Conservation (phyloP, 2,888 invertebrate genomes). For the Apotomis capreana region DNA sequence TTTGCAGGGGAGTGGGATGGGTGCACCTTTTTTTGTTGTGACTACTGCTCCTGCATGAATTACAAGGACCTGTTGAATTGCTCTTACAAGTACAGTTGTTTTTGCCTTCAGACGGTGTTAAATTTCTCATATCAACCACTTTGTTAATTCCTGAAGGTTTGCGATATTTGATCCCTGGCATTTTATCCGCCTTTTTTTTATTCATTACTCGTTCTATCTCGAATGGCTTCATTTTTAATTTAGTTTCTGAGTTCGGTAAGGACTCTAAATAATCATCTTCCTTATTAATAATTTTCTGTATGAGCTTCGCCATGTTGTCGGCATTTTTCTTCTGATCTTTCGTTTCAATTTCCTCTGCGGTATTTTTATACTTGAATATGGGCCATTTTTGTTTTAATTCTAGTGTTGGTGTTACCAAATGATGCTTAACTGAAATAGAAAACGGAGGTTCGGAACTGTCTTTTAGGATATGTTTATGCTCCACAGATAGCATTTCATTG, state of each 20-base stretch:
- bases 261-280: constrained; percentile 7
- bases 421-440: constrained; percentile 49
- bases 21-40: constrained; percentile 46
- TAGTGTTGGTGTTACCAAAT: constrained; percentile 58
- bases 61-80: constrained; percentile 48
- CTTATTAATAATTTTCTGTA: not conserved
- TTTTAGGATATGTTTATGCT: constrained; percentile 61
- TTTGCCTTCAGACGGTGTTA: constrained; percentile 46
- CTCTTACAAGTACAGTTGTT: constrained; percentile 56
- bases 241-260: not conserved
- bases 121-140: constrained; percentile 65
- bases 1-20: constrained; percentile 40
- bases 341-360: not conserved
- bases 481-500: constrained; percentile 68
- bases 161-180: constrained; percentile 41
- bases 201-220: not conserved
- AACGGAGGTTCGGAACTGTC: constrained; percentile 51
- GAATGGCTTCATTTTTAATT: not conserved
- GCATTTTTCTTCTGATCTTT: constrained; percentile 30
- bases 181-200: constrained; percentile 22
- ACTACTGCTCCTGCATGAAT: constrained; percentile 46
- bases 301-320: constrained; percentile 14
- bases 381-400: constrained; percentile 68
- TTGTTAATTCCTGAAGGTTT: constrained; percentile 48
- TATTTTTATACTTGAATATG: constrained; percentile 48